phyloP scores from a whole-genome alignment of 1,140 invertebrate species.

The Homalodisca vitripennis region DNA sequence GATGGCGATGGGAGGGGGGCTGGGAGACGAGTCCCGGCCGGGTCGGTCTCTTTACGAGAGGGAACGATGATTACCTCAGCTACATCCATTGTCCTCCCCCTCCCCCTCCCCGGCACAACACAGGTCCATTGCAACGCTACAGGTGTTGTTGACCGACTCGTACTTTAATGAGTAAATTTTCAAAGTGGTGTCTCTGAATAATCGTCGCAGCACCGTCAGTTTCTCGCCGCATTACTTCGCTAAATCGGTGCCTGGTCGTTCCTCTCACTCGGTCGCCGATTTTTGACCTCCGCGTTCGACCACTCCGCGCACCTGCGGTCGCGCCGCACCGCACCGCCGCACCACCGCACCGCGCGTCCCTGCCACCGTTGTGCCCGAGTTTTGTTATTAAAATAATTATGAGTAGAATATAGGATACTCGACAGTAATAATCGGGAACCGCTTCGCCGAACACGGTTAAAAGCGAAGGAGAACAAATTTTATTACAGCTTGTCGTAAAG shows the following conservation, averaged over 20 bases:
- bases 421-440: too few relatives aligned
- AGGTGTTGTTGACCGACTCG: conserved; percentile 15
- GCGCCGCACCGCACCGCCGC: too few relatives aligned
- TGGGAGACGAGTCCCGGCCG: not conserved
- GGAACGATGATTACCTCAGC: not conserved
- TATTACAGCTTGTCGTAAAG: too few relatives aligned
- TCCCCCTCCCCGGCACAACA: conserved; percentile 6
- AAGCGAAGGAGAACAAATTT: too few relatives aligned
- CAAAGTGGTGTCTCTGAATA: conserved; percentile 6
- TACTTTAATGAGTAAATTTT: conserved; percentile 14
- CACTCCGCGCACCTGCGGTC: too few relatives aligned
- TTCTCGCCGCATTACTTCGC: not conserved
- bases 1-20: not conserved
- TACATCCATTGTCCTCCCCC: not conserved
- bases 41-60: not conserved
- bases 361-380: too few relatives aligned
- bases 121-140: conserved; percentile 4
- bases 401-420: too few relatives aligned
- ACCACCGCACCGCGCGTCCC: too few relatives aligned
- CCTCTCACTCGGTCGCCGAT: not conserved
- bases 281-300: not conserved
- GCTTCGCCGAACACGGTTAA: too few relatives aligned
- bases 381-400: too few relatives aligned
- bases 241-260: conserved; percentile 2
- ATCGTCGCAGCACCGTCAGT: not conserved